Evolutionary conservation across 2,888 invertebrate genomes (phyloP).

Genomic region (Malacosoma neustria): DNA sequence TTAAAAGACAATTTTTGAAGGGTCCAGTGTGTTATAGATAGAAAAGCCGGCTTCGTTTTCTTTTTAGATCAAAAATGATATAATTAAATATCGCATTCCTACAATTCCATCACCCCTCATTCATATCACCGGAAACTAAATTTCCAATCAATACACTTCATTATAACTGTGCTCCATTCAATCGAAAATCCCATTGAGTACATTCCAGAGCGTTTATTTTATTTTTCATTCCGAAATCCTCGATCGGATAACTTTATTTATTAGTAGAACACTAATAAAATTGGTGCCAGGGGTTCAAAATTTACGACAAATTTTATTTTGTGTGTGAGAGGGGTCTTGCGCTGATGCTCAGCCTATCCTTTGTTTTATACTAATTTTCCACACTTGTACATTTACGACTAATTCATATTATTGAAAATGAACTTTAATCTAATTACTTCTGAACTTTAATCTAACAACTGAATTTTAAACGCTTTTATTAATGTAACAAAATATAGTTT

Average conservation of each 20-base stretch:
- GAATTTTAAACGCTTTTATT: too few relatives aligned
- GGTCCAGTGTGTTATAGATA: too few relatives aligned
- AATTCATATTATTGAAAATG: too few relatives aligned
- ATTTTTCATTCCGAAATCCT: conserved; percentile 29
- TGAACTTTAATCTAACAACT: too few relatives aligned
- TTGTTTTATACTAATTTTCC: conserved; percentile 26
- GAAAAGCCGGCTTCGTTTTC: too few relatives aligned
- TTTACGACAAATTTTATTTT: conserved; percentile 59
- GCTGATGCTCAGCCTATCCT: conserved; percentile 46
- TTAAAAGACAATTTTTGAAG: too few relatives aligned
- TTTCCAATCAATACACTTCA: not conserved
- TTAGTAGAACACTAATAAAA: conserved; percentile 59
- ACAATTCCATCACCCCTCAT: not conserved
- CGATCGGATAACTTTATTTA: conserved; percentile 65
- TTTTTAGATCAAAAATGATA: too few relatives aligned
- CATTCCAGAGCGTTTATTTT: conserved; percentile 16
- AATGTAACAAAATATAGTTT: too few relatives aligned
- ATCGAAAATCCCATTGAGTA: not conserved
- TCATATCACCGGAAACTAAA: not conserved
- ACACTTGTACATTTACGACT: not conserved
- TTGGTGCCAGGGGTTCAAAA: conserved; percentile 43
- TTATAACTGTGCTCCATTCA: not conserved
- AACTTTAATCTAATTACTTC: too few relatives aligned
- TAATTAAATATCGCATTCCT: not conserved
- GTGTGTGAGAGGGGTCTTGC: conserved; percentile 44